Base-by-base conservation (phyloP, 2,888 invertebrate species). In the Teleogryllus oceanicus region DNA sequence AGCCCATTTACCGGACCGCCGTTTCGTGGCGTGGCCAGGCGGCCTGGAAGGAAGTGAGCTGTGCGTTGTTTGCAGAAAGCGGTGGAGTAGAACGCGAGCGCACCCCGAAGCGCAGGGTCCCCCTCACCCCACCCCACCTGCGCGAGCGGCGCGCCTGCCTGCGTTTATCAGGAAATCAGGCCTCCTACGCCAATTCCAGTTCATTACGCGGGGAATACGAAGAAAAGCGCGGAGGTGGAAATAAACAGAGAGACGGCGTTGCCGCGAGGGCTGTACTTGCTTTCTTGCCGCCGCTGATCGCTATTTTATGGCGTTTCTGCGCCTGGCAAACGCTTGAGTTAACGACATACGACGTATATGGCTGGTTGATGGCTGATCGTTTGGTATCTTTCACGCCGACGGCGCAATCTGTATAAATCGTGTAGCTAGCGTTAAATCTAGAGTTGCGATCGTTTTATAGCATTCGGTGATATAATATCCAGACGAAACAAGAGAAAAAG, bases 271-370 rank as follows among this genome's bases (percentile, higher is more conserved):
- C 37, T 1, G 37, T 5, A 37, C 37, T 37, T 37, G 37, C 37
- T 37, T 62, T 62, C n/a, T 62, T 62, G 62, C 62, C n/a, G 13
- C 62, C 62, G 62, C 13, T 62, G 62, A 62, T 62, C 62, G 62
- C 62, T 62, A 37, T 37, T 37, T 62, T 62, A 62, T 62, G 62
- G 62, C 62, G 62, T n/a, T 18, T 62, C 62, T 62, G 16, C n/a
- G 62, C 13, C 37, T 8, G 37, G 37, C 37, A 37, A 37, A 37
- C 37, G 37, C 37, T 37, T 37, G n/a, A 62, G 62, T n/a, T 18
- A 62, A 62, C 62, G 62, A 62, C n/a, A 62, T 62, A n/a, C 62
- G n/a, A 62, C 62, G n/a, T 62, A 18, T 62, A 62, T 62, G 62
- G n/a, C 62, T 18, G 13, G 62, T 62, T 62, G 16, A 62, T 62